phyloP scores from a whole-genome alignment of 2,888 invertebrate species.

The Sinelater perroti region DNA sequence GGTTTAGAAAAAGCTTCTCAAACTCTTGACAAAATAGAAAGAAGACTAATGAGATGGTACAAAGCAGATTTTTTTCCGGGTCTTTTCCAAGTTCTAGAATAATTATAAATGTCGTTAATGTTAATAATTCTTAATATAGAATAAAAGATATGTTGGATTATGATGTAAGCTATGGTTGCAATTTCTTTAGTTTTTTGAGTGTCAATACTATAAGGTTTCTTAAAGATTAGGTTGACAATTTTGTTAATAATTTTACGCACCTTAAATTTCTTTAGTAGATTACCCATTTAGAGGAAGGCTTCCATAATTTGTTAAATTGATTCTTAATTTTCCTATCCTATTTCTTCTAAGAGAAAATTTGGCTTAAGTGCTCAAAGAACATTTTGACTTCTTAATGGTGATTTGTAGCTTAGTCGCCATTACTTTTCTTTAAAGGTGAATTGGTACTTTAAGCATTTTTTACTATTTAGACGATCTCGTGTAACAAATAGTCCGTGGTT shows the following conservation, averaged over 20 bases:
- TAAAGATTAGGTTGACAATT: conserved; percentile 1
- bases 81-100: neutral
- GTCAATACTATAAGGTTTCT: neutral
- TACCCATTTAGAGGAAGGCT: neutral
- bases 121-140: neutral
- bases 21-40: neutral
- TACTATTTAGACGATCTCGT: neutral
- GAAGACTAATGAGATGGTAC: neutral
- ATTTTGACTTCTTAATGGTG: conserved; percentile 3
- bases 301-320: conserved; percentile 5
- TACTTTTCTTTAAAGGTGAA: neutral
- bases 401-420: neutral
- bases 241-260: neutral
- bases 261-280: conserved; percentile 1
- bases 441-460: neutral
- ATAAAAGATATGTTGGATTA: neutral
- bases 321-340: neutral
- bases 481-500: neutral
- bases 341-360: neutral
- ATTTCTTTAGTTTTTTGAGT: neutral
- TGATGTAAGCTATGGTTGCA: neutral
- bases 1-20: neutral
- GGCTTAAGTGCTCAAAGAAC: conserved; percentile 6
- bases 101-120: neutral
- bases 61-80: neutral